These are phyloP conservation scores for Menidia menidia DNA, from an alignment of 2,797 vertebrate species.

Conservation along the genomic window DNA sequence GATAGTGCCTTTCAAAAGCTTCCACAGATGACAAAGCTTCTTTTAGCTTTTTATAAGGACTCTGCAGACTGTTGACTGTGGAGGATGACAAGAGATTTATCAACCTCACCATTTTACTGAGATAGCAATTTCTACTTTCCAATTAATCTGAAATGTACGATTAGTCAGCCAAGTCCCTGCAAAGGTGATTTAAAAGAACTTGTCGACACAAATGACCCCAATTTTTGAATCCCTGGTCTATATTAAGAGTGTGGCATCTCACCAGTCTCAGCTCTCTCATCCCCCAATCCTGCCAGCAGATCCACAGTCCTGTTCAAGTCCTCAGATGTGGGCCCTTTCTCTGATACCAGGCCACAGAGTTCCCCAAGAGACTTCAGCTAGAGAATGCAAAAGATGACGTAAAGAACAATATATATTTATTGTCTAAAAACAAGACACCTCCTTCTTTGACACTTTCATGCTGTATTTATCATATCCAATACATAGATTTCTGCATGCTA, in stretches of 20 bases:
- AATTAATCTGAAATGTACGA: not conserved
- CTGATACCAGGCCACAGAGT: constrained; percentile 93
- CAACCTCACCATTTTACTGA: not conserved
- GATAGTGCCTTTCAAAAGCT: constrained; percentile 96
- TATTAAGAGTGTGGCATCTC: not conserved
- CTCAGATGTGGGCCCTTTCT: constrained; percentile 92
- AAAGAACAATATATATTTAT: not conserved
- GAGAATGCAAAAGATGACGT: not conserved
- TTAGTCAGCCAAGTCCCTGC: too few species aligned
- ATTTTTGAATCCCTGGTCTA: too few species aligned
- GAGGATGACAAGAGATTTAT: constrained; percentile 36
- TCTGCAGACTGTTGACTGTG: constrained; percentile 92
- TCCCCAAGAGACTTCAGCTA: constrained; percentile 94
- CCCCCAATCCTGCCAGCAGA: constrained; percentile 92
- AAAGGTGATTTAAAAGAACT: too few species aligned
- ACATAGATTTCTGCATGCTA: too few species aligned
- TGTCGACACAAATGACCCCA: too few species aligned
- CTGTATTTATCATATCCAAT: too few species aligned
- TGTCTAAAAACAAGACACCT: not conserved
- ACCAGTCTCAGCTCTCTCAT: constrained; percentile 96
- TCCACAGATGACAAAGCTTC: constrained; percentile 97
- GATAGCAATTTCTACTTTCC: not conserved
- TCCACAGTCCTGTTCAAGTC: constrained; percentile 96
- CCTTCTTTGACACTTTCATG: too few species aligned
- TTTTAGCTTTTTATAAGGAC: constrained; percentile 97